Conservation (phyloP, 2,113 vertebrate genomes). For the Embiotoca jacksoni region DNA sequence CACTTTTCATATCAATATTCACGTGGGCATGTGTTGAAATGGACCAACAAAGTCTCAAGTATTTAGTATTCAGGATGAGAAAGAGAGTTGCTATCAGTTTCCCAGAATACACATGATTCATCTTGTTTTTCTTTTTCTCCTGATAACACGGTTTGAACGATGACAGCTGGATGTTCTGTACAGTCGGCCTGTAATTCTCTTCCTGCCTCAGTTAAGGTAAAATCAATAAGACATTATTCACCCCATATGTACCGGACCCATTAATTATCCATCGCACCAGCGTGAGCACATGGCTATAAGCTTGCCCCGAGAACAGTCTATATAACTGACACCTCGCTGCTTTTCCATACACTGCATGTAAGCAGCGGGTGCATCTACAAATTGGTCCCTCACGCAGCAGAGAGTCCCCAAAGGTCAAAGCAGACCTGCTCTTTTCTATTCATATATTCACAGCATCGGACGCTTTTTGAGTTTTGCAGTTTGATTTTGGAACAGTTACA, state of each 20-base stretch:
- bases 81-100: constrained; percentile 10
- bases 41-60: constrained; percentile 11
- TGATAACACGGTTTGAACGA: neutral
- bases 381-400: constrained; percentile 11
- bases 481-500: constrained; percentile 20
- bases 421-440: constrained; percentile 26
- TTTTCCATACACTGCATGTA: constrained; percentile 1
- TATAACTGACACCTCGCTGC: constrained; percentile 7
- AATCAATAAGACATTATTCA: constrained; percentile 71
- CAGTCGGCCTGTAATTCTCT: constrained; percentile 24
- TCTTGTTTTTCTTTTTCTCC: constrained; percentile 19
- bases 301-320: neutral
- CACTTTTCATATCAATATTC: constrained; percentile 4
- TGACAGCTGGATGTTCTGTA: constrained; percentile 13
- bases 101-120: constrained; percentile 19
- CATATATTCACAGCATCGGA: constrained; percentile 28
- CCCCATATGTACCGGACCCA: constrained; percentile 17
- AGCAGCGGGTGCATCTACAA: constrained; percentile 16
- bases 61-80: constrained; percentile 12
- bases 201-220: constrained; percentile 22
- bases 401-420: constrained; percentile 28
- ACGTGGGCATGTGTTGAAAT: neutral
- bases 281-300: neutral
- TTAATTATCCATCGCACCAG: constrained; percentile 30
- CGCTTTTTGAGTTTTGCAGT: constrained; percentile 22